Conservation (phyloP, 2,888 invertebrate species). For the Folsomia manolachei region DNA sequence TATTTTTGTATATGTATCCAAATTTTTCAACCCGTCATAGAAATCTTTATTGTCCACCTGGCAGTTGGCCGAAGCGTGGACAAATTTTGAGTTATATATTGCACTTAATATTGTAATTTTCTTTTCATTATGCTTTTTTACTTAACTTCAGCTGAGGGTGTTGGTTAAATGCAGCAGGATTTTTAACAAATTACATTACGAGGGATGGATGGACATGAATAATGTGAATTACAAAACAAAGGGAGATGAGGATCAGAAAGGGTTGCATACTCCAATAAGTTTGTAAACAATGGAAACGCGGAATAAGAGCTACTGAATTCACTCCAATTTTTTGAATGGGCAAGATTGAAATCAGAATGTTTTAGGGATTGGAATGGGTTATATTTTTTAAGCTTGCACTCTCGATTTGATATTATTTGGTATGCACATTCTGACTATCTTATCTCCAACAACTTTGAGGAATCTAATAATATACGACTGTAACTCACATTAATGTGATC, state of each 20-base stretch:
- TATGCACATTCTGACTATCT: no score
- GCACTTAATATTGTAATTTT: not conserved
- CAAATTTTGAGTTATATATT: not conserved
- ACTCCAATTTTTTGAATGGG: not conserved
- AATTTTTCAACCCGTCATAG: no score
- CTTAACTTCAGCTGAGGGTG: not conserved
- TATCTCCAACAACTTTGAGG: not conserved
- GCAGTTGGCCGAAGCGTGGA: not conserved
- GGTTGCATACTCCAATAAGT: not conserved
- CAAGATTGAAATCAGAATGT: not conserved
- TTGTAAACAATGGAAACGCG: not conserved
- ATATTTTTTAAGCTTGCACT: not conserved
- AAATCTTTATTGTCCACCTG: no score
- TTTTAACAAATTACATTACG: not conserved
- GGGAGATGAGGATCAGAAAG: not conserved
- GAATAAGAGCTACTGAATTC: not conserved
- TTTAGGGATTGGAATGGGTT: not conserved
- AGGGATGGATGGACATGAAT: not conserved
- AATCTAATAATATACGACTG: not conserved
- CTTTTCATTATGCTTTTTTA: not conserved
- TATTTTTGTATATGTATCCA: no score
- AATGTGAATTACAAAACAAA: not conserved
- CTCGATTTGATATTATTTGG: not conserved
- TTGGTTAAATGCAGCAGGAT: not conserved
- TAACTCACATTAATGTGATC: conserved; percentile 1